Evolutionary conservation across 2,888 invertebrate genomes (phyloP).

Genomic region (Laspeyria flexula): DNA sequence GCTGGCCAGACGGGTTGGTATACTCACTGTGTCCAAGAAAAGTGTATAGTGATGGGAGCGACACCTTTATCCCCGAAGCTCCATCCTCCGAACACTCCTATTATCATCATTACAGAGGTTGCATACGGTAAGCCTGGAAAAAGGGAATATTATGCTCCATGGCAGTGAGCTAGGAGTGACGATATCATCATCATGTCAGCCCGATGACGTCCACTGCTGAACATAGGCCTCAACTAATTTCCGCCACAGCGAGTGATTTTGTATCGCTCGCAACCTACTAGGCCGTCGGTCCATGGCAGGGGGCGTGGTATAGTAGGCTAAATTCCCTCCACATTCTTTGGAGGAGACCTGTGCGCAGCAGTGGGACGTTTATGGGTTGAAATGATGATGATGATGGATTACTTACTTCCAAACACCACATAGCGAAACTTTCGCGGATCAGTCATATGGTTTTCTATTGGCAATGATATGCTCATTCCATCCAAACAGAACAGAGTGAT

Average conservation of each 20-base stretch:
- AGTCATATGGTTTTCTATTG: slow-evolving; percentile 64
- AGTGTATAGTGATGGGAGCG: slow-evolving; percentile 63
- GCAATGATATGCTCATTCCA: slow-evolving; percentile 56
- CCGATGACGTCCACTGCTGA: too few relatives aligned
- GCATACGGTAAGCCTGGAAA: slow-evolving; percentile 56
- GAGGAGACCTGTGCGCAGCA: too few relatives aligned
- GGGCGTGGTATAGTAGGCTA: too few relatives aligned
- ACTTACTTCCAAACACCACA: slow-evolving; percentile 54
- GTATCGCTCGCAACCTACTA: too few relatives aligned
- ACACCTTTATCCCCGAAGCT: slow-evolving; percentile 52
- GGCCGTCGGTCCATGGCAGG: too few relatives aligned
- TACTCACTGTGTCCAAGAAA: slow-evolving; percentile 36
- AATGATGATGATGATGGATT: background rate
- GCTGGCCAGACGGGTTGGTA: too few relatives aligned
- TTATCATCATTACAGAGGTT: slow-evolving; percentile 42
- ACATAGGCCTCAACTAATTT: too few relatives aligned
- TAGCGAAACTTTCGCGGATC: slow-evolving; percentile 53
- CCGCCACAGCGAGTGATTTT: too few relatives aligned
- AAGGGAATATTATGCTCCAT: too few relatives aligned
- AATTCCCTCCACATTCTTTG: too few relatives aligned
- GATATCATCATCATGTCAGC: too few relatives aligned
- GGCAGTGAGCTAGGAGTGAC: too few relatives aligned
- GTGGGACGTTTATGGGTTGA: background rate
- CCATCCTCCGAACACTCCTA: slow-evolving; percentile 66
- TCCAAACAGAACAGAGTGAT: slow-evolving; percentile 84